phyloP scores from a whole-genome alignment of 2,797 vertebrate species.

The Bucorvus abyssinicus region DNA sequence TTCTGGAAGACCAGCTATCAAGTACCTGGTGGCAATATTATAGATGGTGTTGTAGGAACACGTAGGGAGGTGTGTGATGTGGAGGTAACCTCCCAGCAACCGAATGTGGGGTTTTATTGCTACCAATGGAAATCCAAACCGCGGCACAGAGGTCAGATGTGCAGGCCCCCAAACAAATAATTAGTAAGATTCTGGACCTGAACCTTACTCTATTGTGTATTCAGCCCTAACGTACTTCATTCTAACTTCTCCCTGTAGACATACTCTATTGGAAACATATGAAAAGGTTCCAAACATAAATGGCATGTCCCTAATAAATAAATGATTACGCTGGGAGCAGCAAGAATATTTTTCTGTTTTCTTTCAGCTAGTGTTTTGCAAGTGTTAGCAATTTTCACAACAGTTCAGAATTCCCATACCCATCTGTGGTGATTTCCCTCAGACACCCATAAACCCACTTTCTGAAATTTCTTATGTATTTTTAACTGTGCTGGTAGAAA shows the following conservation, averaged over 20 bases:
- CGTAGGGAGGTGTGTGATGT: neutral
- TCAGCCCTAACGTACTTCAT: neutral
- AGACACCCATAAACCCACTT: conserved; percentile 44
- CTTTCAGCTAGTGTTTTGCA: conserved; percentile 42
- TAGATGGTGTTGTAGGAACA: neutral
- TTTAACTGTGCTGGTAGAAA: conserved; percentile 44
- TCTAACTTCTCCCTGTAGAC: neutral
- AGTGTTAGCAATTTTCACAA: conserved; percentile 50
- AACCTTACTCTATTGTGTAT: neutral
- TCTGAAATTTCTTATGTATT: conserved; percentile 57
- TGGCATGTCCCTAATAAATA: conserved; percentile 43
- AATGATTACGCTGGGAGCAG: conserved; percentile 15
- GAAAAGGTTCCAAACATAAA: conserved; percentile 37
- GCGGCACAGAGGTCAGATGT: neutral
- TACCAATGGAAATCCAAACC: neutral
- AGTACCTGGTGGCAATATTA: neutral
- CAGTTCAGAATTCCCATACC: conserved; percentile 61
- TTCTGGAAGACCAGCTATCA: neutral
- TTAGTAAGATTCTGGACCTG: neutral
- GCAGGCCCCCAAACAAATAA: neutral
- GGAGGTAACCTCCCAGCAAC: neutral
- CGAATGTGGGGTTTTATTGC: neutral
- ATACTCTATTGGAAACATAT: conserved; percentile 22
- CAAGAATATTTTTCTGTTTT: conserved; percentile 44
- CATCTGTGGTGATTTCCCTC: conserved; percentile 59